Base-by-base conservation (phyloP, 2,797 vertebrate genomes). In the Anabas testudineus region DNA sequence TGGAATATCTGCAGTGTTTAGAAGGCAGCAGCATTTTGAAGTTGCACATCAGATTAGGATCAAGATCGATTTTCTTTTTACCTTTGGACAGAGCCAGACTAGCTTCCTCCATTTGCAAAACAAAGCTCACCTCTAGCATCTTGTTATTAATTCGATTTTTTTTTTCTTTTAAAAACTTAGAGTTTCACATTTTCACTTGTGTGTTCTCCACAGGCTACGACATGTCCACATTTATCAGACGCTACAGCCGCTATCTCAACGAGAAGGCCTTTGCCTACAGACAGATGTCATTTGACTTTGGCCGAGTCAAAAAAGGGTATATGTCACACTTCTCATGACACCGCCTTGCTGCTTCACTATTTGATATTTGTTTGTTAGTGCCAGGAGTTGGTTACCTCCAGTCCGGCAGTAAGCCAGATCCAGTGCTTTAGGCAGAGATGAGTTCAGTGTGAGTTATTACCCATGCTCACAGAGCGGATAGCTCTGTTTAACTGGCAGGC, bases 251-350 rank as follows among this genome's bases (percentile, higher is more conserved):
- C 89, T 99, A 99, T 83, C 94, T 99, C 90, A 99, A 99, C 75
- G 97, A 99, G 92, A 99, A 99, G 90, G 97, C 98, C 1, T 99
- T 99, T 75, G 96, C 97, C 62, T 99, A 99, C 93, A 96, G 98
- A 90, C 98, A 99, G 92, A 99, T 99, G 98, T 94, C 97, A 71
- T 99, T 99, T 76, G 98, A 99, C 91, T 99, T 99, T 82, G 95
- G 94, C 80, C 93, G 97, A 91, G 98, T 98, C 81, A 99, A 99
- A 85, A 99, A 99, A 92, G 98, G 98, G 98, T 99, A 95, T 78
- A 0, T 67, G 47, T 67, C 15, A 76, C 24, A 52, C 78, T 52
- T 66, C 21, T 82, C 54, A 19, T 5, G 2, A 21, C 34, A 18
- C 28, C 1, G 0, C 18, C n/a, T 24, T 54, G n/a, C 49, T 52